Evolutionary conservation across 2,888 invertebrate genomes (phyloP).

Genomic region (Brassicogethes aeneus): DNA sequence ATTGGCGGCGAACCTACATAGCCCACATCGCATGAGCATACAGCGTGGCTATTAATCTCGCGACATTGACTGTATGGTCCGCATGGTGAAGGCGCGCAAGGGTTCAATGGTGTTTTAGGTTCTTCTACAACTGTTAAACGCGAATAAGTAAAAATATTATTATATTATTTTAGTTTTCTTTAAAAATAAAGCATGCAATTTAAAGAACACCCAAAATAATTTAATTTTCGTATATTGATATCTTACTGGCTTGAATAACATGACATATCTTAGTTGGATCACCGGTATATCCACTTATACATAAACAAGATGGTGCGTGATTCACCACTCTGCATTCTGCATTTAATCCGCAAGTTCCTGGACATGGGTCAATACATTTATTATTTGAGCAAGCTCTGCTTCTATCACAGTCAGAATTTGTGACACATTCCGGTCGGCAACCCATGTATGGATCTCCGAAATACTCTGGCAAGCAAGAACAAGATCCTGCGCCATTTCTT

Average conservation of each 20-base stretch:
- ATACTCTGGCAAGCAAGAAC: conserved; percentile 54
- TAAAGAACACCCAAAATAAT: too few species aligned
- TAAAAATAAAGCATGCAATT: conserved; percentile 3
- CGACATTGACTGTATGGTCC: conserved; percentile 58
- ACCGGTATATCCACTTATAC: conserved; percentile 50
- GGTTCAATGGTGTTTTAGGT: conserved; percentile 37
- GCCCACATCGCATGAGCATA: conserved; percentile 53
- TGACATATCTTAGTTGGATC: conserved; percentile 48
- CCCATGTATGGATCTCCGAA: conserved; percentile 56
- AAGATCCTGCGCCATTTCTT: conserved; percentile 54
- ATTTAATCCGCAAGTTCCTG: conserved; percentile 50
- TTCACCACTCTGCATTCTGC: conserved; percentile 53
- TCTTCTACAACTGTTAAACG: conserved; percentile 21
- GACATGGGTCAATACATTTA: conserved; percentile 53
- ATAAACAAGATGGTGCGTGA: conserved; percentile 58
- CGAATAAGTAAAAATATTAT: neutral
- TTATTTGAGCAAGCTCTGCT: conserved; percentile 59
- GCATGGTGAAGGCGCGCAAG: conserved; percentile 57
- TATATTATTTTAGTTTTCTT: neutral
- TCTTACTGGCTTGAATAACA: conserved; percentile 35
- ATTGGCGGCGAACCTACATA: conserved; percentile 56
- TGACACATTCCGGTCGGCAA: conserved; percentile 60
- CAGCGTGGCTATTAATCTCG: conserved; percentile 52
- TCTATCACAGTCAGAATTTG: conserved; percentile 55
- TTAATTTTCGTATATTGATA: too few species aligned